These are phyloP conservation scores for Brachyrhaphis roseni DNA, from an alignment of 2,797 vertebrate species.

Conservation along the genomic window DNA sequence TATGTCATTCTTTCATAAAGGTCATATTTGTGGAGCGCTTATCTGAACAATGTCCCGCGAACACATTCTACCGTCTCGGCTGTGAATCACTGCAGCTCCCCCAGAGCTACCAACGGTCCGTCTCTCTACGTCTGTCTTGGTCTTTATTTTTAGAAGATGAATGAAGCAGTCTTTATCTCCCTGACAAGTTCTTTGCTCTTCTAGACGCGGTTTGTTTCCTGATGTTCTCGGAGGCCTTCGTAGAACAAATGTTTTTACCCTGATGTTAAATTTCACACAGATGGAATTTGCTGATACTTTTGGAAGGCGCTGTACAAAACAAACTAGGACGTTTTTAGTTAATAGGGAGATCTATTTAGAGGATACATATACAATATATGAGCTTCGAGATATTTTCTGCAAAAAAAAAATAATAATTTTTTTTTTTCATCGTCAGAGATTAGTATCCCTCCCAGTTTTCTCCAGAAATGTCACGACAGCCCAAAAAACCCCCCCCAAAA, in stretches of 20 bases:
- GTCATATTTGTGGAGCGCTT: neutral
- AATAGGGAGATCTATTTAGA: neutral
- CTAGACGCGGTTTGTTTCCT: neutral
- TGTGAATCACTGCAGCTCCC: neutral
- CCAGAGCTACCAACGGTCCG: neutral
- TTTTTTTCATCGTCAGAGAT: constrained; percentile 7
- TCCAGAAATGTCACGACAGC: constrained; percentile 16
- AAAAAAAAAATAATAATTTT: neutral
- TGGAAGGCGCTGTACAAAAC: neutral
- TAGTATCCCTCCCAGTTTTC: neutral
- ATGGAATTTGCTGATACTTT: neutral
- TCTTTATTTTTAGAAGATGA: neutral
- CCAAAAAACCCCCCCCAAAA: neutral
- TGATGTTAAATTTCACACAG: neutral
- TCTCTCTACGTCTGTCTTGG: neutral
- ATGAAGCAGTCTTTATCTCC: neutral
- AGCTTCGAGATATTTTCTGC: neutral
- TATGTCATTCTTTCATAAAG: neutral
- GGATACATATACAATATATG: neutral
- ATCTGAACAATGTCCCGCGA: neutral
- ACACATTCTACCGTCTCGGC: neutral
- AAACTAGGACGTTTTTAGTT: neutral
- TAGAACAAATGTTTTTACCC: neutral
- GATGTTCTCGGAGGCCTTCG: neutral
- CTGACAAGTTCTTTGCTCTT: neutral